These are phyloP conservation scores for Erpornis zantholeuca DNA, from an alignment of 2,113 vertebrate species.

Conservation along the genomic window DNA sequence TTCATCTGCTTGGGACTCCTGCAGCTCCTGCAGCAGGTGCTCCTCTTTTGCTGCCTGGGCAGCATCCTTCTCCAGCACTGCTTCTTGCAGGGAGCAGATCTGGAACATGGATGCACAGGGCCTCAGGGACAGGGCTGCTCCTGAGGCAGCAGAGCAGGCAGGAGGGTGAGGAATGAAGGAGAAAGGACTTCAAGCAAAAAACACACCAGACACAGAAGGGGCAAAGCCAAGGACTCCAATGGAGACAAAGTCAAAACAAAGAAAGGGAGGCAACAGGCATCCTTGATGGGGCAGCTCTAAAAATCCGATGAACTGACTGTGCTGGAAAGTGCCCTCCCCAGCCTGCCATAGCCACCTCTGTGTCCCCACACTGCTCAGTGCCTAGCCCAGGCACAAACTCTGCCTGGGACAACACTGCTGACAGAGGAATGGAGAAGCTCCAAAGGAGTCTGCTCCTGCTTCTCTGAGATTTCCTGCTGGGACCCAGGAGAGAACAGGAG, in stretches of 20 bases:
- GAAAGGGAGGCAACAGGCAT: background rate
- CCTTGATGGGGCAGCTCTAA: background rate
- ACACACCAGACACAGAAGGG: background rate
- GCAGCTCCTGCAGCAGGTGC: slow-evolving; percentile 20
- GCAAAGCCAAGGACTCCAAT: background rate
- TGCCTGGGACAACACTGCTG: background rate
- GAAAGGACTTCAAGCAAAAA: background rate
- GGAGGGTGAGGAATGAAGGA: background rate
- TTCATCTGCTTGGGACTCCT: background rate
- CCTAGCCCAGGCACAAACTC: background rate
- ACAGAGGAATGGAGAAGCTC: background rate
- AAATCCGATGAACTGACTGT: background rate
- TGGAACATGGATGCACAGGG: background rate
- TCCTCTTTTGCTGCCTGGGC: slow-evolving; percentile 1
- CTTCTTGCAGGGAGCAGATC: slow-evolving; percentile 54
- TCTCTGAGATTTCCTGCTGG: too few relatives aligned
- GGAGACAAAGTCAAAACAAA: background rate
- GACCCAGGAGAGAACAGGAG: too few relatives aligned
- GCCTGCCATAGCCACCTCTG: background rate
- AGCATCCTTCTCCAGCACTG: slow-evolving; percentile 59
- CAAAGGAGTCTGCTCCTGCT: background rate
- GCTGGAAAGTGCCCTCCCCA: background rate
- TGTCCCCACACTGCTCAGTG: background rate
- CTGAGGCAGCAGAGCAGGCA: background rate
- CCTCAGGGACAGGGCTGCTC: background rate